Conservation (phyloP, 1,140 invertebrate genomes). For the Liolophura sinensis region DNA sequence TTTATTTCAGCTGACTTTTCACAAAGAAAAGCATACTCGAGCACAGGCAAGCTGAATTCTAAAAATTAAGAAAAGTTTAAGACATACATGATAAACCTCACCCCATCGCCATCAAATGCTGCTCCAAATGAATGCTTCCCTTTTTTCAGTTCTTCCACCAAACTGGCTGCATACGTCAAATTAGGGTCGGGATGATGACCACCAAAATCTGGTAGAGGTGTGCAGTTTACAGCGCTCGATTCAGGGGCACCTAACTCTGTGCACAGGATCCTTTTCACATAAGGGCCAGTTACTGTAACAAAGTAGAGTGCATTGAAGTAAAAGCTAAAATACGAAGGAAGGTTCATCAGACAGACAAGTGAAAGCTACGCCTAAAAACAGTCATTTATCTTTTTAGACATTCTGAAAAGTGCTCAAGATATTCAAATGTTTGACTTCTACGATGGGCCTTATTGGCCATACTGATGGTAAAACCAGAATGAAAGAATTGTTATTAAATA, state of each 20-base stretch:
- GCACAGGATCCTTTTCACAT: slow-evolving; percentile 87
- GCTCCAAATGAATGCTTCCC: slow-evolving; percentile 92
- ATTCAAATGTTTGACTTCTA: too few species aligned
- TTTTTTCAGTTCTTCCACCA: slow-evolving; percentile 78
- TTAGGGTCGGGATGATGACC: slow-evolving; percentile 98
- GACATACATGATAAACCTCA: slow-evolving; percentile 57
- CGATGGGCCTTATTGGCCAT: too few species aligned
- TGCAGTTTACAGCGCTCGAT: slow-evolving; percentile 71
- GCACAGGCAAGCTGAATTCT: slow-evolving; percentile 8
- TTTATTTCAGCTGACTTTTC: neutral
- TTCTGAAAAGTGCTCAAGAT: too few species aligned
- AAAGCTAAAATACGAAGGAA: too few species aligned
- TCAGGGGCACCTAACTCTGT: slow-evolving; percentile 76
- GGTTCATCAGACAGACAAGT: too few species aligned
- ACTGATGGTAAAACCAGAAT: too few species aligned
- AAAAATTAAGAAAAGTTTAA: slow-evolving; percentile 9
- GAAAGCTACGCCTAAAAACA: too few species aligned
- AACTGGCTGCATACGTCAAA: slow-evolving; percentile 89
- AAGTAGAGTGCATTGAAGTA: slow-evolving; percentile 2
- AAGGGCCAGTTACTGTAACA: slow-evolving; percentile 90
- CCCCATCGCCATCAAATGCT: slow-evolving; percentile 98
- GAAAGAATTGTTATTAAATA: too few species aligned
- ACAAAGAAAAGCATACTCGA: neutral
- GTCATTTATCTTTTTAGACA: too few species aligned
- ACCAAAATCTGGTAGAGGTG: slow-evolving; percentile 91